These are phyloP conservation scores for Ctenopoma kingsleyae DNA, from an alignment of 2,797 vertebrate genomes.

Conservation along the genomic window DNA sequence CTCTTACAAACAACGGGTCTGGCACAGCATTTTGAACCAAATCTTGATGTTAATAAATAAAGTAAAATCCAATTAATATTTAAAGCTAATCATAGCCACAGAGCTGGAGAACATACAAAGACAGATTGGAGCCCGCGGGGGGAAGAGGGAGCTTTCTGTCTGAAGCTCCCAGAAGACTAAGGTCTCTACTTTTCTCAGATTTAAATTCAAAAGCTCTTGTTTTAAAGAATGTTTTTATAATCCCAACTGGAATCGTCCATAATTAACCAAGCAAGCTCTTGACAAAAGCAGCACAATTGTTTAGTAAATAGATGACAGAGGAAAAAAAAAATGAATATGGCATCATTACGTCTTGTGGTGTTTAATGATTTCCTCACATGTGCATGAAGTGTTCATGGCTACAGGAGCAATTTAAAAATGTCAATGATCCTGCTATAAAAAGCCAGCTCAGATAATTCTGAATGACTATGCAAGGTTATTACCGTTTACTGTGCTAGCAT, in stretches of 20 bases:
- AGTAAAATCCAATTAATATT: slow-evolving; percentile 84
- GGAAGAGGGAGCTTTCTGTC: slow-evolving; percentile 68
- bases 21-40: slow-evolving; percentile 57
- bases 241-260: slow-evolving; percentile 63
- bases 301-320: slow-evolving; percentile 60
- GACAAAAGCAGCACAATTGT: slow-evolving; percentile 56
- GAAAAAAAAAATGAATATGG: slow-evolving; percentile 17
- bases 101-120: slow-evolving; percentile 81
- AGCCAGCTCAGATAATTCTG: slow-evolving; percentile 29
- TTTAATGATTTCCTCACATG: slow-evolving; percentile 51
- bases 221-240: slow-evolving; percentile 71
- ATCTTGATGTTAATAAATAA: slow-evolving; percentile 81
- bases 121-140: slow-evolving; percentile 80
- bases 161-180: slow-evolving; percentile 69
- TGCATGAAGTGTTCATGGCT: slow-evolving; percentile 47
- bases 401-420: slow-evolving; percentile 57
- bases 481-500: slow-evolving; percentile 26
- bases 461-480: slow-evolving; percentile 55
- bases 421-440: slow-evolving; percentile 51
- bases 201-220: slow-evolving; percentile 76
- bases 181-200: slow-evolving; percentile 75
- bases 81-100: slow-evolving; percentile 78
- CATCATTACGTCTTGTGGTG: slow-evolving; percentile 33
- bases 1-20: slow-evolving; percentile 52
- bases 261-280: slow-evolving; percentile 68